Conservation (phyloP, 2,888 invertebrate genomes). For the Polyploca ridens region DNA sequence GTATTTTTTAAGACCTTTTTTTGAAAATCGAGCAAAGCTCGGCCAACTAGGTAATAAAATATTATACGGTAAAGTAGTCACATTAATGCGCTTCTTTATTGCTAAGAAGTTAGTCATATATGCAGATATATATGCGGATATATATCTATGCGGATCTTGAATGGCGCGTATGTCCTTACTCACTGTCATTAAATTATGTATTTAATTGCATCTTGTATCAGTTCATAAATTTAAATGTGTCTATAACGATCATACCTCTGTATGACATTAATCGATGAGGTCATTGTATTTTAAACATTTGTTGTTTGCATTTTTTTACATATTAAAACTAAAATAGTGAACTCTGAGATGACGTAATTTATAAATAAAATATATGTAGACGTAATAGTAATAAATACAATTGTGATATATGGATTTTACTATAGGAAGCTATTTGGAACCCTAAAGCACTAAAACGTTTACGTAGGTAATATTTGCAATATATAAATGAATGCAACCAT, state of each 20-base stretch:
- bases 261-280: constrained; percentile 26
- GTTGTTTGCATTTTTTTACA: constrained; percentile 8
- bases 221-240: constrained; percentile 29
- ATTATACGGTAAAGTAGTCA: constrained; percentile 26
- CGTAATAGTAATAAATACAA: no score
- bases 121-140: constrained; percentile 16
- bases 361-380: neutral
- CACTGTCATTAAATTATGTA: constrained; percentile 40
- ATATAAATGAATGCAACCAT: no score
- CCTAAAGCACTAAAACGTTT: no score
- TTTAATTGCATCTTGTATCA: constrained; percentile 39
- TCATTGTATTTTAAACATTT: constrained; percentile 26
- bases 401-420: no score
- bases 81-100: constrained; percentile 38
- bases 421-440: no score
- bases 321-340: constrained; percentile 7
- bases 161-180: constrained; percentile 38
- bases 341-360: constrained; percentile 11
- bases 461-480: no score
- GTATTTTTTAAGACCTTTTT: no score
- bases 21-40: no score
- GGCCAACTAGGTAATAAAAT: neutral
- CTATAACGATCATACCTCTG: constrained; percentile 20
- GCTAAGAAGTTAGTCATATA: constrained; percentile 31
- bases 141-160: constrained; percentile 44